Base-by-base conservation (phyloP, 2,888 invertebrate genomes). In the Tolmerus cingulatus region DNA sequence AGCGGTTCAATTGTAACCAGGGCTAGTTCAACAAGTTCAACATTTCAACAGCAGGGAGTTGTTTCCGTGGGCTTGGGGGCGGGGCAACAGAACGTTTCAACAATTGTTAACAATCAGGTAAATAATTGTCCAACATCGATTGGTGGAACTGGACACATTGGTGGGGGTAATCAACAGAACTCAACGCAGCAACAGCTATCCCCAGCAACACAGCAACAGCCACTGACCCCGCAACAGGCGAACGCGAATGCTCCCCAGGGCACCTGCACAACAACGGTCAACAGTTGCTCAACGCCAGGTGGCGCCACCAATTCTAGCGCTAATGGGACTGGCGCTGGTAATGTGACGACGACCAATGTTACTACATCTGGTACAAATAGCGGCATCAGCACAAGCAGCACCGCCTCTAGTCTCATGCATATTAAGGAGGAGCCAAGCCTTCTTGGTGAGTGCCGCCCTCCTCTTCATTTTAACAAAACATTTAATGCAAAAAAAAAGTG, bases 341-440 rank as follows among this genome's bases (percentile, higher is more conserved):
- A 74, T 46, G 74, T 86, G 77, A 86, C 77, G 34, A 74, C 86
- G 30, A 51, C 51, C 2, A 55, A 27, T 16, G 30, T n/a, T 27
- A 12, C 46, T 23, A 12, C 23, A 0, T 16, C 76, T 27, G 51
- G 27, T 19, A 51, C 27, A 23, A 19, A 30, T 5, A 77, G 77
- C 46, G 76, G 46, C 30, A 86, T 76, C 30, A 74, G 43, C 40
- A 84, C 57, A 8, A 84, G 37, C 74, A 74, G 46, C 16, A 85
- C 85, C 19, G 85, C 9, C 19, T 74, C 85, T 43, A 86, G 77
- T 55, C 46, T 86, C 23, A 87, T 87, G 87, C 79, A 66, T 30
- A 81, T 87, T 51, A 87, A 87, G 57, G 87, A 87, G 40, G 87
- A 87, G 66, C 78, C 87, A 19, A 74, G 34, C 79, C 34, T 78